Evolutionary conservation across 2,888 invertebrate genomes (phyloP), one percentile per base, ranked within the genome.

Genomic region (Tryphoninae sp.): DNA sequence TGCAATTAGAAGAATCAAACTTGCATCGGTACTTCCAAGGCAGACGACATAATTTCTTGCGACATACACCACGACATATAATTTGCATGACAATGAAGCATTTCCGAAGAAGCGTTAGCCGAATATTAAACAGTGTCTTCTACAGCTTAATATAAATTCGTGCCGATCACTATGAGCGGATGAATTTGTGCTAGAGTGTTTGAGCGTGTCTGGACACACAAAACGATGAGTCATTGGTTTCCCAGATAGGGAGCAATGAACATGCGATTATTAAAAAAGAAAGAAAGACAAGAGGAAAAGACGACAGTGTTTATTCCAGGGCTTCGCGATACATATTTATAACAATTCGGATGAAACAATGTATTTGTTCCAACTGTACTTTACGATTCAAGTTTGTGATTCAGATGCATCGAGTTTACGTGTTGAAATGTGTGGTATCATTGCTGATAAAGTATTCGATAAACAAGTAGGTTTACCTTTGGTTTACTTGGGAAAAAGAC

Each of bases 321-420:
- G 67, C 45, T 8, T 9, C 3, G 51, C 23, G 16, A 65, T 74
- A 74, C 58, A 64, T 78, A 78, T 73, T 65, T 23, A 71, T 78
- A 45, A 61, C 7, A 16, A 64, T 64, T 53, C 55, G 22, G 40
- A 13, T 55, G 13, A 16, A 33, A 19, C 40, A 2, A 49, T 53
- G 64, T 72, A 72, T 62, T 62, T 86, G 87, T 89, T 88, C 88
- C 86, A 88, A 90, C 89, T 87, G 77, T 88, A 88, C 90, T 90
- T 83, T 84, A 74, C 73, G 55, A 59, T 85, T 86, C 81, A 74
- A 78, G 82, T 75, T 45, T 78, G 75, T 81, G 83, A 86, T 85
- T 68, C 78, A 74, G 26, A 61, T 33, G 87, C 81, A 89, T 90
- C 85, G 84, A 89, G 89, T 87, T 88, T 77, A 68, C 42, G 8